These are phyloP conservation scores for Sarcoramphus papa DNA, from an alignment of 2,797 vertebrate species.

Conservation along the genomic window DNA sequence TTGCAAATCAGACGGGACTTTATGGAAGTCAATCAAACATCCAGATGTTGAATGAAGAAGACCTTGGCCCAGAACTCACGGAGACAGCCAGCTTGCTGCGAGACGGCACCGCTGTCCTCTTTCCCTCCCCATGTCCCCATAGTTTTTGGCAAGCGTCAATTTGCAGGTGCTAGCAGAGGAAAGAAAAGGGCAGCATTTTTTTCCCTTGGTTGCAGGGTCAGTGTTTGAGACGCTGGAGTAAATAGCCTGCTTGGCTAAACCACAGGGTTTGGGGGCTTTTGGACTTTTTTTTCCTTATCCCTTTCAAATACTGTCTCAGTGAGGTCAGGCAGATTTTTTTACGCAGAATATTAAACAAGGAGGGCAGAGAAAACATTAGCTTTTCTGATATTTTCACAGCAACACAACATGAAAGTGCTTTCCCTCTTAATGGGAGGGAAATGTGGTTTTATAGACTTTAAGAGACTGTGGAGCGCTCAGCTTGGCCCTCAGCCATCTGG, in stretches of 20 bases:
- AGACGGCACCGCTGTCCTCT: background rate
- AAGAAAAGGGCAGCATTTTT: background rate
- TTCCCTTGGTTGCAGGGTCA: background rate
- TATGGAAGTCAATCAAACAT: background rate
- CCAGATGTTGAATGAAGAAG: background rate
- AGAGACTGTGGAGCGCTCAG: background rate
- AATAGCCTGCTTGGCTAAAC: background rate
- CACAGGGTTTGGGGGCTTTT: background rate
- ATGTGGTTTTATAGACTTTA: constrained; percentile 9
- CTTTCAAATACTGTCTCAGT: background rate
- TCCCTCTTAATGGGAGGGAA: constrained; percentile 17
- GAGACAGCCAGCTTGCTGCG: fast-evolving
- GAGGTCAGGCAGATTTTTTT: background rate
- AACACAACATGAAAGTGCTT: background rate
- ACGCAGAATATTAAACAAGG: background rate
- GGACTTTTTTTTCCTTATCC: background rate
- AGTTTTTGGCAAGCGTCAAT: background rate
- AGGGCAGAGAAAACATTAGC: background rate
- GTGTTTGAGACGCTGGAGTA: background rate
- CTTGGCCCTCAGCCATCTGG: background rate
- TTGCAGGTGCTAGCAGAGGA: background rate
- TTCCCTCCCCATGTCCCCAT: background rate
- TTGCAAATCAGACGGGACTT: background rate
- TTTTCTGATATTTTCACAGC: background rate
- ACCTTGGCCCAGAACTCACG: background rate